These are phyloP conservation scores for Stichopus chloronotus DNA, from an alignment of 35 echinoderm and acorn worm species.

Conservation along the genomic window DNA sequence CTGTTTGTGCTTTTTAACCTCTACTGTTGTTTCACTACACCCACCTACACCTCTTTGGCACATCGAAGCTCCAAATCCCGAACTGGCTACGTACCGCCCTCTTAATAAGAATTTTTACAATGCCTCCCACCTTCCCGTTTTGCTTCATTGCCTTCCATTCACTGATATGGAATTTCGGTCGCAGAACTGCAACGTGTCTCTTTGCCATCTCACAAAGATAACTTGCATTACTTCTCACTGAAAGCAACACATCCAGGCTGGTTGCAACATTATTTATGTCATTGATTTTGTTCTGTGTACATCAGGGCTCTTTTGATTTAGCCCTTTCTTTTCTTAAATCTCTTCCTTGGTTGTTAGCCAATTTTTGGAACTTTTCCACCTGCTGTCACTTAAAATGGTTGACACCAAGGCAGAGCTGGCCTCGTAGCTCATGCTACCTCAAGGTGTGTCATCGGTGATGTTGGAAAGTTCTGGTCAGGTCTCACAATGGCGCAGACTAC, in stretches of 20 bases:
- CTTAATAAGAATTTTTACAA: too few relatives aligned
- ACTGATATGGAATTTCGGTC: background rate
- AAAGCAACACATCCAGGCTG: slow-evolving; percentile 48
- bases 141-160: background rate
- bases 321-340: slow-evolving; percentile 50
- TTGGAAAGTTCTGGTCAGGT: slow-evolving; percentile 74
- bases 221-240: background rate
- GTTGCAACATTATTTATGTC: slow-evolving; percentile 14
- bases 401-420: slow-evolving; percentile 60
- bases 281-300: slow-evolving; percentile 37
- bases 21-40: too few relatives aligned
- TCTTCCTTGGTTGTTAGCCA: slow-evolving; percentile 55
- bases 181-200: background rate
- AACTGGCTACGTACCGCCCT: too few relatives aligned
- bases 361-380: slow-evolving; percentile 37
- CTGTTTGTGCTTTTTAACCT: too few relatives aligned
- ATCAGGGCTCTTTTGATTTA: slow-evolving; percentile 17
- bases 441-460: slow-evolving; percentile 61
- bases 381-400: slow-evolving; percentile 41
- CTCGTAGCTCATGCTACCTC: slow-evolving; percentile 59
- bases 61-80: too few relatives aligned
- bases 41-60: too few relatives aligned
- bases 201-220: background rate
- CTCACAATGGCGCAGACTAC: slow-evolving; percentile 33
- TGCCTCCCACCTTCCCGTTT: background rate